A percentile compares a stretch with the other conserved stretches of the same genome.
Evolutionary conservation across 2,888 invertebrate genomes (phyloP).

Genomic region (Eurois occulta): DNA sequence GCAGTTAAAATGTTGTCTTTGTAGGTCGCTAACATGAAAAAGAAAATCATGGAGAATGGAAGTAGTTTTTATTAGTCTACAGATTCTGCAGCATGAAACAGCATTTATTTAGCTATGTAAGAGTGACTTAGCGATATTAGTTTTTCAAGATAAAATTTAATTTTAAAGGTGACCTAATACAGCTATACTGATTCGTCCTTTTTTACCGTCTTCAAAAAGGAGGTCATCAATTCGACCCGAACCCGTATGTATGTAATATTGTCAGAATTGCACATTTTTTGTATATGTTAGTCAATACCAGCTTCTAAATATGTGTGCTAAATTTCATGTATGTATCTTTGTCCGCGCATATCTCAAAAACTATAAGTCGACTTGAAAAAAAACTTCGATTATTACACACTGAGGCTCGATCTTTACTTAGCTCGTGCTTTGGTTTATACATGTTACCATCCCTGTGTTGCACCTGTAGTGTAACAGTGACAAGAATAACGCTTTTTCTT

Average conservation of each 20-base stretch:
- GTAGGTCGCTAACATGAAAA: not conserved
- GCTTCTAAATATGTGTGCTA: too few species aligned
- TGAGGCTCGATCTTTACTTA: not conserved
- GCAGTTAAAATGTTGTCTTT: not conserved
- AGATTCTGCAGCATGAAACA: not conserved
- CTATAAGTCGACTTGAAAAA: too few species aligned
- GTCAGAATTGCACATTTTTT: too few species aligned
- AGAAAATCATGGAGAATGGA: not conserved
- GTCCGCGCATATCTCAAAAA: too few species aligned
- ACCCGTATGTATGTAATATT: too few species aligned
- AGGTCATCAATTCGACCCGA: too few species aligned
- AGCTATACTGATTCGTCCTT: not conserved
- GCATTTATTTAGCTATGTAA: not conserved
- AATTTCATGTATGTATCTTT: too few species aligned
- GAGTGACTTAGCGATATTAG: constrained; percentile 5
- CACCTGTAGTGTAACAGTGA: not conserved
- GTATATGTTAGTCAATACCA: too few species aligned
- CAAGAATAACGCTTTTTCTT: not conserved
- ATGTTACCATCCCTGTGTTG: not conserved
- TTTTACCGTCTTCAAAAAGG: too few species aligned
- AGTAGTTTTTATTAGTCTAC: not conserved
- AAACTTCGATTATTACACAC: too few species aligned
- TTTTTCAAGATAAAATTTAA: not conserved
- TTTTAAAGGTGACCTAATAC: constrained; percentile 4
- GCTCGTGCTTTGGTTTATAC: not conserved